Base-by-base conservation (phyloP, 92 coral and sea anemone genomes). In the Bergia sp. region DNA sequence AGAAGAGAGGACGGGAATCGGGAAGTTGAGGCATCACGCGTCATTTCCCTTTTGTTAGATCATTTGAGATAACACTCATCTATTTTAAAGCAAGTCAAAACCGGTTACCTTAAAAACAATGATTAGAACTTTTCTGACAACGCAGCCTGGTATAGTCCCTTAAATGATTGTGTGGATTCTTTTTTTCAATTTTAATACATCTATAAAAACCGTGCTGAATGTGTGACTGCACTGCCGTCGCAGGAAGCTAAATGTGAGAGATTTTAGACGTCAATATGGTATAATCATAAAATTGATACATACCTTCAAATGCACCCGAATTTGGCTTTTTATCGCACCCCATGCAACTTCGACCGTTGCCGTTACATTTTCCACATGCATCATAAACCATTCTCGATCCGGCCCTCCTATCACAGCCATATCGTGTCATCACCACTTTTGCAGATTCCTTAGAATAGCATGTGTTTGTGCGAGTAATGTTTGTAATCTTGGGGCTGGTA, bases 241-340 rank as follows among this genome's bases (percentile, higher is more conserved):
- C 11, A 53, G 58, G 12, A 67, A 67, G 29, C 29, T 7, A n/a
- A 67, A 9, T 11, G 76, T 71, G 41, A 37, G 7, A 71, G 38
- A 9, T 16, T 18, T 4, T 71, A 23, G 76, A 23, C 76, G 0
- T 7, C 18, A 20, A 2, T 61, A 61, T 21, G 20, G 29, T 15
- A 61, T 3, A 61, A 61, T 61, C 29, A 7, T 29, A 29, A 29
- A 29, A 20, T 61, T 3, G 20, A 61, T 49, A 84, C 87, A 45
- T 71, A 84, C 87, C 87, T 10, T 13, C 6, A 16, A 44, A 84
- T 69, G 79, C 79, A 29, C 87, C 87, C 40, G 87, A 84, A 84
- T 84, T 71, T 11, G 29, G 45, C n/a, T 45, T 84, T 0, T 73
- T 71, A 40, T 84, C 87, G 13, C 87, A 84, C 39, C 87, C 87